These are phyloP conservation scores for Andrena cerasifolii DNA, from an alignment of 1,140 invertebrate genomes.

Conservation along the genomic window DNA sequence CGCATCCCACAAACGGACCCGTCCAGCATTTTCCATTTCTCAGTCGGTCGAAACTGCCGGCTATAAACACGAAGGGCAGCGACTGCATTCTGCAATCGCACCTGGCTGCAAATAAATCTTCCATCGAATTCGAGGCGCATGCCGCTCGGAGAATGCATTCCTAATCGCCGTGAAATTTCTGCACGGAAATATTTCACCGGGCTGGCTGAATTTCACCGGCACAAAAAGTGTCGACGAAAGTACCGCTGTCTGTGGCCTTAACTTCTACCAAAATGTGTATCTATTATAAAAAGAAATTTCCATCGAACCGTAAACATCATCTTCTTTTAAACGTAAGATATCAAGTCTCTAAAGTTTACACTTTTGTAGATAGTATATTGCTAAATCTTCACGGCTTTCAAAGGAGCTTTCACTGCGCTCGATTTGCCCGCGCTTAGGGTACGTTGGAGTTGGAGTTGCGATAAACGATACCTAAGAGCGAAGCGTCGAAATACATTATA, in stretches of 20 bases:
- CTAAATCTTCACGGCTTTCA: too few relatives aligned
- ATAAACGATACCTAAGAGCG: too few relatives aligned
- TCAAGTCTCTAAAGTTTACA: too few relatives aligned
- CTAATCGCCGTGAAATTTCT: constrained; percentile 23
- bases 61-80: constrained; percentile 43
- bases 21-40: constrained; percentile 39
- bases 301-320: too few relatives aligned
- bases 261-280: too few relatives aligned
- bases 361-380: too few relatives aligned
- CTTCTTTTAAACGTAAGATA: too few relatives aligned
- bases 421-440: too few relatives aligned
- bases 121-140: constrained; percentile 4
- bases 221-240: not conserved
- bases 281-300: too few relatives aligned
- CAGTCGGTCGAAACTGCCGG: constrained; percentile 10
- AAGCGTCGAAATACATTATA: too few relatives aligned
- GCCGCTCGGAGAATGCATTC: not conserved
- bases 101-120: constrained; percentile 46
- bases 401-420: too few relatives aligned
- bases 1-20: constrained; percentile 29
- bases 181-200: not conserved
- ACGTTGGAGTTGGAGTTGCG: too few relatives aligned
- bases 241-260: not conserved
- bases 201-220: not conserved
- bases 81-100: constrained; percentile 27